These are phyloP conservation scores for Ptilodon capucinus DNA, from an alignment of 2,888 invertebrate species.

Conservation along the genomic window DNA sequence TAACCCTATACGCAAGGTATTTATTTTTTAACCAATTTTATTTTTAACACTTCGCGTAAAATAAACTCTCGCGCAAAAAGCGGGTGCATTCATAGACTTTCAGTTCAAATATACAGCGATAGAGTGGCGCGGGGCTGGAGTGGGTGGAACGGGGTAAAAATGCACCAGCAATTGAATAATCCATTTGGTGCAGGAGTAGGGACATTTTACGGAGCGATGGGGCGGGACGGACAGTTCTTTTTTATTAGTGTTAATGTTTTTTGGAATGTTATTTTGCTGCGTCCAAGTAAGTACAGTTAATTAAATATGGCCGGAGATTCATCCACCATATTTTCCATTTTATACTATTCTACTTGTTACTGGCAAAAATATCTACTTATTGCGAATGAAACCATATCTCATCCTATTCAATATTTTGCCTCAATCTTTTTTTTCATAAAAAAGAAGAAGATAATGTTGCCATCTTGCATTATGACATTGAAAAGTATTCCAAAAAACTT, in stretches of 20 bases:
- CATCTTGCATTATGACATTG: no score
- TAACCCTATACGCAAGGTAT: slow-evolving; percentile 19
- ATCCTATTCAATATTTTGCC: no score
- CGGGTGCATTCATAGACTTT: slow-evolving; percentile 38
- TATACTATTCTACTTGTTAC: no score
- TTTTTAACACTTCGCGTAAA: slow-evolving; percentile 40
- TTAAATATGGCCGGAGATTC: no score
- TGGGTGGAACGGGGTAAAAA: slow-evolving; percentile 43
- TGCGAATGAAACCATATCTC: no score
- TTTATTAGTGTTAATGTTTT: neutral
- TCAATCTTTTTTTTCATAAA: no score
- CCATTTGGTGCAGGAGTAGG: slow-evolving; percentile 44
- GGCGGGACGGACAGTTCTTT: neutral
- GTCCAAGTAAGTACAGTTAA: no score
- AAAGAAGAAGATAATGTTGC: no score
- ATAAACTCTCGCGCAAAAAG: slow-evolving; percentile 37
- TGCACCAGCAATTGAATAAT: slow-evolving; percentile 66
- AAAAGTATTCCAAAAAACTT: no score
- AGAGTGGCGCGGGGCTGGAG: slow-evolving; percentile 20
- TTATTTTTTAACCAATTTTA: slow-evolving; percentile 36
- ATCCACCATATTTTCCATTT: no score
- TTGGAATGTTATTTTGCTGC: neutral
- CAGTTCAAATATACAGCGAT: slow-evolving; percentile 37
- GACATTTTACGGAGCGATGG: neutral
- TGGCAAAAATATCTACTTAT: no score